Evolutionary conservation across 2,113 vertebrate genomes (phyloP), one percentile per base, ranked within the genome.

Genomic region (Diphyllodes magnificus): DNA sequence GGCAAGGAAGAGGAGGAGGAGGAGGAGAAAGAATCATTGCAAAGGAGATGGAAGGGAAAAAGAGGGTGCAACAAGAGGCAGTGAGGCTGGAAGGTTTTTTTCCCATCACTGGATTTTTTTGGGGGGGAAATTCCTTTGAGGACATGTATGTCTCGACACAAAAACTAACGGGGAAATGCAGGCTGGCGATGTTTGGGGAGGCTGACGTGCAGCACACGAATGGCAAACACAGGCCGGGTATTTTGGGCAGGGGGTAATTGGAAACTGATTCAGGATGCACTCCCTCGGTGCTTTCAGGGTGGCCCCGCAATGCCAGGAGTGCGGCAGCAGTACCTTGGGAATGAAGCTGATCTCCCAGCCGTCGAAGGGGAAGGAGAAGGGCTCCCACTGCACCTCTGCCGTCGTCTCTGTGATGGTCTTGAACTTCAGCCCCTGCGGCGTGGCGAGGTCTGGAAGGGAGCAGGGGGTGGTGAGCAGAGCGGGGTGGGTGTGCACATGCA

Each of bases 261-360:
- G 39, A 50, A 69, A 17, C 18, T 39, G 31, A n/a, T 64, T 88
- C 37, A 30, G n/a, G 45, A 40, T 35, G 27, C 0, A 0, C 25
- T 66, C 2, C 1, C 61, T 77, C 9, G 0, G 35, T 50, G 33
- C 15, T 61, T 45, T 73, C 24, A 54, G 54, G 45, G 47, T 56
- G 63, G 37, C 23, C 42, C 71, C 0, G 2, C 1, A 3, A 4
- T n/a, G 59, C 53, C 3, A 0, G 0, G 44, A 4, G 10, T 11
- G 77, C 1, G 3, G 51, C 6, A 12, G 31, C 9, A 23, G 94
- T 98, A 99, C 99, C 99, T 99, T 99, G 70, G 99, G 99, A 86
- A 99, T 99, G 97, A 99, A 99, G 98, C 99, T 99, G 98, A 99
- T 99, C 98, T 99, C 99, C 99, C 99, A 99, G 91, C 99, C 99